Conservation (phyloP, 2,797 vertebrate species). For the Alca torda region DNA sequence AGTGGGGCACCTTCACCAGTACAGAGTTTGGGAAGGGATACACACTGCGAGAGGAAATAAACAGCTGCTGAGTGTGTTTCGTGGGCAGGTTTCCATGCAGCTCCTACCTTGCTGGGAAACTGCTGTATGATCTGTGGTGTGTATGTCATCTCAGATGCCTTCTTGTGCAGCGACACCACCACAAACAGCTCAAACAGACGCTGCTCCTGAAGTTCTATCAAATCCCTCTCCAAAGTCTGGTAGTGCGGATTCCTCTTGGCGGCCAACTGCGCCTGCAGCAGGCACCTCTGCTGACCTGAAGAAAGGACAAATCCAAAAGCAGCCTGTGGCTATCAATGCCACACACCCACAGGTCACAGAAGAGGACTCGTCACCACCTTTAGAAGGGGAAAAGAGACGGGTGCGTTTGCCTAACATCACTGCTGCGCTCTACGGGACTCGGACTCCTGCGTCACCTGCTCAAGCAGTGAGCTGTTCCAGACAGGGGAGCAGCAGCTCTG, state of each 20-base stretch:
- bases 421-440: rapidly evolving
- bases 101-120: conserved; percentile 91
- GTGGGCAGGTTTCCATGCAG: background rate
- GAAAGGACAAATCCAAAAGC: background rate
- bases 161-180: conserved; percentile 93
- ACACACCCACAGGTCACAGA: background rate
- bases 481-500: background rate
- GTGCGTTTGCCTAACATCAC: background rate
- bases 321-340: background rate
- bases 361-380: background rate
- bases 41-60: background rate
- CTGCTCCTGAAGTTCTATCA: conserved; percentile 94
- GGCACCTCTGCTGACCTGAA: conserved; percentile 75
- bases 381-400: background rate
- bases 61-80: background rate
- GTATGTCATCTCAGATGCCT: conserved; percentile 80
- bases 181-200: conserved; percentile 96
- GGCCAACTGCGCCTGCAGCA: conserved; percentile 84
- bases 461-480: background rate
- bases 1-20: background rate
- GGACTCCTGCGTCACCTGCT: background rate
- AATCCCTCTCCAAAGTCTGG: conserved; percentile 93
- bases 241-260: conserved; percentile 88
- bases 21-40: background rate
- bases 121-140: conserved; percentile 92